A percentile compares a stretch with the other conserved stretches of the same genome.
Conservation (phyloP, 1,140 invertebrate genomes). For the Heliconius himera region DNA sequence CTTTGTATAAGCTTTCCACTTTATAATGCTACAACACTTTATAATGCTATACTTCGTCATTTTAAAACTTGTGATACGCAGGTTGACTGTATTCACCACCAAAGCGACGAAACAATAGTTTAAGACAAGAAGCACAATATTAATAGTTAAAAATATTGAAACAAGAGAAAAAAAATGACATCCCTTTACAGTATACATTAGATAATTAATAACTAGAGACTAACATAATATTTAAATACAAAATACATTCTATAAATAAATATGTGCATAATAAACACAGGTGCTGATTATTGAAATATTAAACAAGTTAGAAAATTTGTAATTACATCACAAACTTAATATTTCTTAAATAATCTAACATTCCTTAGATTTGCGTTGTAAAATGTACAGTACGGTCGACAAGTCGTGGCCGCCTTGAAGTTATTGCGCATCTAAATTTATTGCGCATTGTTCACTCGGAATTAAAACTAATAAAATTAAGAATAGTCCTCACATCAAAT, state of each 20-base stretch:
- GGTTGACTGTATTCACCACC: too few relatives aligned
- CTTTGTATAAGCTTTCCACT: too few relatives aligned
- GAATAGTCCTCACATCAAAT: too few relatives aligned
- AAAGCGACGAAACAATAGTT: background rate
- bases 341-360: background rate
- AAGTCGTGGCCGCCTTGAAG: too few relatives aligned
- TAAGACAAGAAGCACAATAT: background rate
- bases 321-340: slow-evolving; percentile 2
- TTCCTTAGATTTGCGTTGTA: background rate
- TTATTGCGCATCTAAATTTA: too few relatives aligned
- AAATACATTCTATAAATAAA: slow-evolving; percentile 4
- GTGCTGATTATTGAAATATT: slow-evolving; percentile 4
- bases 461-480: too few relatives aligned
- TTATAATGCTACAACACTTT: too few relatives aligned
- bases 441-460: too few relatives aligned
- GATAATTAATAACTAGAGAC: background rate
- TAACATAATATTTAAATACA: slow-evolving; percentile 9
- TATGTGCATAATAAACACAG: slow-evolving; percentile 8
- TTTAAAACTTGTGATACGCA: too few relatives aligned
- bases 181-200: background rate
- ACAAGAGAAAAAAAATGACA: background rate
- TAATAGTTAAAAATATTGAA: background rate
- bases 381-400: too few relatives aligned
- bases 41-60: too few relatives aligned
- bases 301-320: slow-evolving; percentile 9